A percentile compares a stretch with the other conserved stretches of the same genome.
Conservation (phyloP, 1,140 invertebrate genomes). For the Ephestia elutella region DNA sequence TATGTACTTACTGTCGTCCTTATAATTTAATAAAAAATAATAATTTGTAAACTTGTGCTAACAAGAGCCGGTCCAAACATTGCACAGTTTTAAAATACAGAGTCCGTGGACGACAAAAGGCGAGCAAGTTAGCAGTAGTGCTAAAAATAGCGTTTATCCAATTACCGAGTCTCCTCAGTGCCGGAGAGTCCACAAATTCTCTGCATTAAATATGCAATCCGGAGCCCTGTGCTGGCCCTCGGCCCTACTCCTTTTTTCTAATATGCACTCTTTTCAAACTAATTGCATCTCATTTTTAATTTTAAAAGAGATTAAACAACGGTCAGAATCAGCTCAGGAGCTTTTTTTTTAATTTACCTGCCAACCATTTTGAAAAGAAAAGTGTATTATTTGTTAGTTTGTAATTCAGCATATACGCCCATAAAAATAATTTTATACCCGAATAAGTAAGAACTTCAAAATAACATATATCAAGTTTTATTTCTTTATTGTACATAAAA, state of each 20-base stretch:
- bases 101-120: slow-evolving; percentile 10
- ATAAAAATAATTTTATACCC: too few relatives aligned
- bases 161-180: slow-evolving; percentile 28
- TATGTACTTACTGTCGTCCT: too few relatives aligned
- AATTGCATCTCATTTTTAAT: not conserved
- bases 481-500: too few relatives aligned
- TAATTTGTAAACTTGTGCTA: not conserved
- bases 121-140: slow-evolving; percentile 12
- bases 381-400: too few relatives aligned
- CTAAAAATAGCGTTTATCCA: slow-evolving; percentile 41
- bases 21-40: not conserved
- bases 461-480: too few relatives aligned
- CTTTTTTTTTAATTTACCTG: not conserved
- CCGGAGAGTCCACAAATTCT: slow-evolving; percentile 24
- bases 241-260: not conserved
- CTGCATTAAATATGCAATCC: slow-evolving; percentile 46
- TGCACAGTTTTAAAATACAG: not conserved
- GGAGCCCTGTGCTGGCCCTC: slow-evolving; percentile 15
- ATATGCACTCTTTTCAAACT: not conserved
- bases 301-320: slow-evolving; percentile 2
- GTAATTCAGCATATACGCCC: too few relatives aligned
- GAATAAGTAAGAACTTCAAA: too few relatives aligned
- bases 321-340: too few relatives aligned
- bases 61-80: not conserved
- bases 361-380: too few relatives aligned